A percentile compares a stretch with the other conserved stretches of the same genome.
These are phyloP conservation scores for Thamnophis elegans DNA, from an alignment of 2,797 vertebrate species.

Conservation along the genomic window DNA sequence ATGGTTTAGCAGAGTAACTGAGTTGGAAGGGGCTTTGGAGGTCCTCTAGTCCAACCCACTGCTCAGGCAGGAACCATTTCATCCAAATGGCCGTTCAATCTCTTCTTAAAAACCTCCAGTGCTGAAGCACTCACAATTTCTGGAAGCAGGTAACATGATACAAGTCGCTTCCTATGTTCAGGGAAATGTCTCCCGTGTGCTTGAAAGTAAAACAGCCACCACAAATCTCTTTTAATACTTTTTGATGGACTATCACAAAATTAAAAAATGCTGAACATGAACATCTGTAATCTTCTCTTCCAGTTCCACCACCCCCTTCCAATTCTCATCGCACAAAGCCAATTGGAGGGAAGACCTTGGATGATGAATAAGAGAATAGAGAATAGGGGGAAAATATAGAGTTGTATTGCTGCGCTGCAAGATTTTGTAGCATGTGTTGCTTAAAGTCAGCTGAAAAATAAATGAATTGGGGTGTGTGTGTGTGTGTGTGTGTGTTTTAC, in stretches of 20 bases:
- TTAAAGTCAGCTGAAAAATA: conserved; percentile 37
- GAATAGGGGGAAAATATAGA: neutral
- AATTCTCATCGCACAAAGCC: neutral
- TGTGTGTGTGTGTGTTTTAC: conserved; percentile 7
- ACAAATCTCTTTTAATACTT: conserved; percentile 19
- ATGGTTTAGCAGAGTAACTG: neutral
- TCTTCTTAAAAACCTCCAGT: neutral
- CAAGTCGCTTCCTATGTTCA: neutral
- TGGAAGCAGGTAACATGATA: neutral
- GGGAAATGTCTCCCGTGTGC: neutral
- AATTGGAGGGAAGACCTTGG: neutral
- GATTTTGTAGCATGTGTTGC: conserved; percentile 20
- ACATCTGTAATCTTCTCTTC: conserved; percentile 11
- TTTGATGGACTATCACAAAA: conserved; percentile 28
- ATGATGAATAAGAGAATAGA: neutral
- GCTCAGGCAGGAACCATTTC: neutral
- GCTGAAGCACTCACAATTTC: neutral
- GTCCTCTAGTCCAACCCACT: neutral
- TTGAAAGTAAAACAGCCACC: neutral
- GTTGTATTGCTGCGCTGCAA: conserved; percentile 23
- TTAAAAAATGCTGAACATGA: neutral
- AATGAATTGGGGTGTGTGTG: neutral
- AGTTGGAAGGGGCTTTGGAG: neutral
- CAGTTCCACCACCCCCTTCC: neutral
- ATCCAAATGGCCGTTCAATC: neutral